Conservation (phyloP, 2,888 invertebrate species). For the Pteria penguin region DNA sequence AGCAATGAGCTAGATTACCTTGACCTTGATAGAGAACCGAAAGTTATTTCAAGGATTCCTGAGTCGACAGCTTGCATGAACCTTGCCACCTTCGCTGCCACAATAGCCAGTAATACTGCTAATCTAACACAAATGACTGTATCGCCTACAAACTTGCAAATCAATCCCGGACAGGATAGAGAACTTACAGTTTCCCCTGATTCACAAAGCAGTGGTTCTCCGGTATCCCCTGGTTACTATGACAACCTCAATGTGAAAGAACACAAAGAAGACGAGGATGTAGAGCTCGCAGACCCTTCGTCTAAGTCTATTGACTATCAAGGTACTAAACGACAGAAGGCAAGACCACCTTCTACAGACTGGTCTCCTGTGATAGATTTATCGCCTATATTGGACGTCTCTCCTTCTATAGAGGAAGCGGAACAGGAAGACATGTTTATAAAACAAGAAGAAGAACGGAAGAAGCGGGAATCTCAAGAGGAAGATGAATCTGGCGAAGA, state of each 20-base stretch:
- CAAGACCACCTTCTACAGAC: constrained; percentile 75
- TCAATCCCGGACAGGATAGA: constrained; percentile 39
- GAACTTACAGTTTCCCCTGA: constrained; percentile 61
- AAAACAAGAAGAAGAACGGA: constrained; percentile 70
- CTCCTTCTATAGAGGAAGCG: constrained; percentile 80
- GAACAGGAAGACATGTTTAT: constrained; percentile 79
- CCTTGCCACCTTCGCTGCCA: constrained; percentile 78
- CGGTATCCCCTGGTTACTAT: constrained; percentile 72
- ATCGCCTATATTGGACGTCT: constrained; percentile 81
- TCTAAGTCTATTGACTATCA: constrained; percentile 77
- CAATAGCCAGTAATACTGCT: constrained; percentile 78
- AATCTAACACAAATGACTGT: constrained; percentile 78
- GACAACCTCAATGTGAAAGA: constrained; percentile 67
- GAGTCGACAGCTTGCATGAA: constrained; percentile 72
- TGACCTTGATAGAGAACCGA: constrained; percentile 20
- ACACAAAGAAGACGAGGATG: constrained; percentile 61
- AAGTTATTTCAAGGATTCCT: constrained; percentile 35
- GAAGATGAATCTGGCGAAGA: constrained; percentile 57
- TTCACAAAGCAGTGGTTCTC: constrained; percentile 65
- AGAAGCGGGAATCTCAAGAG: constrained; percentile 65
- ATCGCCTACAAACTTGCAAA: constrained; percentile 73
- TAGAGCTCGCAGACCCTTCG: constrained; percentile 75
- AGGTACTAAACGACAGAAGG: constrained; percentile 76
- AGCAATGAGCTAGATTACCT: background rate
- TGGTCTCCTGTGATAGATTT: constrained; percentile 81